Evolutionary conservation across 2,113 vertebrate species (phyloP).

Genomic region (Hippocampus mohnikei): DNA sequence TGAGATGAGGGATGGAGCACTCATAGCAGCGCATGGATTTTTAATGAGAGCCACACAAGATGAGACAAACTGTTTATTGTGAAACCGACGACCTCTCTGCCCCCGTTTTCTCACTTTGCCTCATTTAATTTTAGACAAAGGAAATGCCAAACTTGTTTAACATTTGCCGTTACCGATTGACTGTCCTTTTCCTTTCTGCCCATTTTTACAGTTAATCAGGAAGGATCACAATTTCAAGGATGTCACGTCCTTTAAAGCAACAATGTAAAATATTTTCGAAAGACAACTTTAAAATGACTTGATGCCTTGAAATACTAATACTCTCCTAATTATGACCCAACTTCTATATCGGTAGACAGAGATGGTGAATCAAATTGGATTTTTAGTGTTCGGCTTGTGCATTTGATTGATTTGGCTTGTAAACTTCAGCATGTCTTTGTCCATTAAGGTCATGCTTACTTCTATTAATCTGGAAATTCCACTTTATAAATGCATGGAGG

Average conservation of each 20-base stretch:
- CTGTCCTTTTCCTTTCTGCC: neutral
- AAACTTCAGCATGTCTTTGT: neutral
- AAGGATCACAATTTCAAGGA: neutral
- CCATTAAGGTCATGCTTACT: neutral
- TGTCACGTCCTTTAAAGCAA: neutral
- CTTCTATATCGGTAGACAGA: neutral
- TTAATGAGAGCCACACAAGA: slow-evolving; percentile 45
- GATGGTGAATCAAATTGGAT: neutral
- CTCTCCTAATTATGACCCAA: neutral
- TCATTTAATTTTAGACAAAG: neutral
- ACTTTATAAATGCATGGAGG: neutral
- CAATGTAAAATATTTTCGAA: neutral
- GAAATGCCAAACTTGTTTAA: neutral
- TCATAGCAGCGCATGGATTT: slow-evolving; percentile 49
- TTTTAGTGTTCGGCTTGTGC: neutral
- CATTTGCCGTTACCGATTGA: neutral
- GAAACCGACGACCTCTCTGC: slow-evolving; percentile 17
- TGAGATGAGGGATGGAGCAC: slow-evolving; percentile 39
- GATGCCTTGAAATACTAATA: neutral
- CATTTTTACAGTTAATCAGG: neutral
- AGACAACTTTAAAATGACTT: neutral
- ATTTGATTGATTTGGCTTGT: neutral
- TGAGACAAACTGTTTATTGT: slow-evolving; percentile 36
- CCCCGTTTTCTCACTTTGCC: neutral
- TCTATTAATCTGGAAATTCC: neutral